Evolutionary conservation across 2,113 vertebrate species (phyloP).

Genomic region (human (Homo sapiens)): GRCh38 chr9:20861001-20861500

Average conservation of each 20-base stretch:
- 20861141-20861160: conserved; percentile 3
- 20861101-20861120: neutral
- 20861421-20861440: neutral
- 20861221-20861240: neutral
- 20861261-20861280: neutral
- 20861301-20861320: neutral
- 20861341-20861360: neutral
- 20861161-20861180: neutral
- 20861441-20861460: neutral
- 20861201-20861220: neutral
- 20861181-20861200: neutral
- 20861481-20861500: neutral
- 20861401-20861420: neutral
- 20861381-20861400: neutral
- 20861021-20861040: neutral
- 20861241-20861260: neutral
- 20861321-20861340: conserved; percentile 5
- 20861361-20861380: neutral
- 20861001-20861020: neutral
- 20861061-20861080: neutral
- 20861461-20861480: neutral
- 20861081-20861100: neutral
- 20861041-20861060: neutral
- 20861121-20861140: neutral
- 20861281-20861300: neutral